phyloP scores from a whole-genome alignment of 2,888 invertebrate genomes.

The Coronaproctus castanopsis region DNA sequence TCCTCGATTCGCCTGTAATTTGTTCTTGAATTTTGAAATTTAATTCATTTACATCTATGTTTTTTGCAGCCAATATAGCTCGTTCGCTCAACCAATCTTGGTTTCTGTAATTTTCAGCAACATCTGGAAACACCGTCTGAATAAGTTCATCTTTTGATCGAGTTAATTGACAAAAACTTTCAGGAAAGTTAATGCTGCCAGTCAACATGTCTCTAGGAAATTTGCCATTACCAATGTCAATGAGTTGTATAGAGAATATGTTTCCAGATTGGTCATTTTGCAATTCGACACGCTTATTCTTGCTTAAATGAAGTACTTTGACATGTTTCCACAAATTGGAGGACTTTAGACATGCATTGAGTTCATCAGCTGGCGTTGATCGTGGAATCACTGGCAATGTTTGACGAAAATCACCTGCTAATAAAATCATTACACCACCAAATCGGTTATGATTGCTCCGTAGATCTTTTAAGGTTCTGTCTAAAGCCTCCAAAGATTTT shows the following conservation, averaged over 20 bases:
- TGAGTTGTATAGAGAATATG: background rate
- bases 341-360: conserved; percentile 20
- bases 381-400: conserved; percentile 16
- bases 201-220: background rate
- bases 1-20: background rate
- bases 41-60: background rate
- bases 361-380: conserved; percentile 3
- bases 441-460: background rate
- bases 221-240: background rate
- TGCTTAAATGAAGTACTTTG: background rate
- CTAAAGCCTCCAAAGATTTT: conserved; percentile 19
- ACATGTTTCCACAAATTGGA: conserved; percentile 17
- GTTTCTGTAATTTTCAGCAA: background rate
- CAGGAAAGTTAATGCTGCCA: background rate
- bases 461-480: conserved; percentile 15
- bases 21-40: background rate
- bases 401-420: conserved; percentile 22
- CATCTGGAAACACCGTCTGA: background rate
- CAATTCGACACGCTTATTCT: background rate
- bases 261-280: background rate
- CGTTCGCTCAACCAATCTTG: background rate
- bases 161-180: background rate
- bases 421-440: conserved; percentile 15
- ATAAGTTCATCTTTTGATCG: background rate
- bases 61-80: background rate